Conservation (phyloP, 2,113 vertebrate species). For the Pterophyllum scalare region DNA sequence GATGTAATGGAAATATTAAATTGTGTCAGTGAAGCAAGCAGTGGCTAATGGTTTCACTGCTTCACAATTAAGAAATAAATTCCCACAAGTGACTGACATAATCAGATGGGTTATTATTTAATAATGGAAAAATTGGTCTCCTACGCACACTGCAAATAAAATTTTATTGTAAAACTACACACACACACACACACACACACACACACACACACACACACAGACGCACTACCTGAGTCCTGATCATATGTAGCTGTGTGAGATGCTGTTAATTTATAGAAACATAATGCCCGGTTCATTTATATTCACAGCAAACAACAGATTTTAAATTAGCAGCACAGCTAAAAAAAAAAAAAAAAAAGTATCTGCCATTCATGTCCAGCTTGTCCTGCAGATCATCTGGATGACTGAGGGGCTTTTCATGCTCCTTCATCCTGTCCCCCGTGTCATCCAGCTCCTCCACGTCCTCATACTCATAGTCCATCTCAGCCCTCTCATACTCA, state of each 20-base stretch:
- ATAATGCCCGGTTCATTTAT: slow-evolving; percentile 43
- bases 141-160: slow-evolving; percentile 15
- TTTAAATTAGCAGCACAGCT: slow-evolving; percentile 56
- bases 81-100: slow-evolving; percentile 62
- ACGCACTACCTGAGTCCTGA: slow-evolving; percentile 47
- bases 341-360: neutral
- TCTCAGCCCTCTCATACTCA: slow-evolving; percentile 73
- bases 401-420: slow-evolving; percentile 28
- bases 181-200: neutral
- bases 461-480: slow-evolving; percentile 78
- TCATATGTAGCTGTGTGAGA: slow-evolving; percentile 44
- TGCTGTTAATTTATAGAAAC: slow-evolving; percentile 2
- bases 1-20: slow-evolving; percentile 32
- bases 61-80: slow-evolving; percentile 17
- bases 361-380: slow-evolving; percentile 17
- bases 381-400: slow-evolving; percentile 20
- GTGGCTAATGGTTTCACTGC: neutral
- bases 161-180: slow-evolving; percentile 1
- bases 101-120: slow-evolving; percentile 72
- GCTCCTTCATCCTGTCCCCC: slow-evolving; percentile 39
- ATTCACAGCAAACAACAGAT: slow-evolving; percentile 58
- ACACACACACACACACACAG: slow-evolving; percentile 8
- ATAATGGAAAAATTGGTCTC: slow-evolving; percentile 62
- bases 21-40: slow-evolving; percentile 19
- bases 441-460: slow-evolving; percentile 55